Evolutionary conservation across 2,888 invertebrate species (phyloP).

Genomic region (Lycaena phlaeas): DNA sequence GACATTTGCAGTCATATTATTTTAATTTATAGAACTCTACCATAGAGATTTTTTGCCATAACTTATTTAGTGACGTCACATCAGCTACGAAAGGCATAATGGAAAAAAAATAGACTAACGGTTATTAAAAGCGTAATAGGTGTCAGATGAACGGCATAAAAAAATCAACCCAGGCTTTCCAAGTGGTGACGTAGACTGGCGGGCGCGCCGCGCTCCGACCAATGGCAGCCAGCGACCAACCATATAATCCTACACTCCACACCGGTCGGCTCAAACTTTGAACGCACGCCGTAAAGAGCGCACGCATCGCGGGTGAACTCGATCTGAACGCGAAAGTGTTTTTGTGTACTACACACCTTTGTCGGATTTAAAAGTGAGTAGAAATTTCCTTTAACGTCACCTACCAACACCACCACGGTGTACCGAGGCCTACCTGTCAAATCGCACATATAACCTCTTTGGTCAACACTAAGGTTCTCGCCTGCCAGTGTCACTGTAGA

Average conservation of each 20-base stretch:
- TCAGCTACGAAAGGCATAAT: no score
- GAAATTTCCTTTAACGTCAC: conserved; percentile 13
- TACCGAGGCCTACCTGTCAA: conserved; percentile 28
- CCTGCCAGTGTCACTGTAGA: conserved; percentile 15
- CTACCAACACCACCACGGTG: conserved; percentile 22
- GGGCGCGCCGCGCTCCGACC: conserved; percentile 45
- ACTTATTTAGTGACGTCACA: no score
- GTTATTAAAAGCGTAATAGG: conserved; percentile 17
- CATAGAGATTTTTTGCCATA: no score
- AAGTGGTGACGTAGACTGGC: conserved; percentile 39
- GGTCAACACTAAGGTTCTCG: conserved; percentile 5
- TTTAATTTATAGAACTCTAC: no score
- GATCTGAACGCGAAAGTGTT: conserved; percentile 37
- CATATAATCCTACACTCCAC: conserved; percentile 48
- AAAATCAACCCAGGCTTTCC: conserved; percentile 43
- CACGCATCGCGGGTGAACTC: conserved; percentile 31
- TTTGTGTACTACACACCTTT: conserved; percentile 26
- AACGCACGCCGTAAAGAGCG: conserved; percentile 36
- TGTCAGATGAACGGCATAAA: conserved; percentile 21
- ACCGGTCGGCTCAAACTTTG: conserved; percentile 43
- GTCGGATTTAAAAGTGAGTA: conserved; percentile 46
- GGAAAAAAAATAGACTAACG: conserved; percentile 18
- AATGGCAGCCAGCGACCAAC: conserved; percentile 32
- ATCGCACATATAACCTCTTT: conserved; percentile 11
- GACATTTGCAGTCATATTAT: no score